Percentiles rank a stretch among this genome's conserved stretches.
These are phyloP conservation scores for Diarsia brunnea DNA, from an alignment of 2,888 invertebrate species.

Conservation along the genomic window DNA sequence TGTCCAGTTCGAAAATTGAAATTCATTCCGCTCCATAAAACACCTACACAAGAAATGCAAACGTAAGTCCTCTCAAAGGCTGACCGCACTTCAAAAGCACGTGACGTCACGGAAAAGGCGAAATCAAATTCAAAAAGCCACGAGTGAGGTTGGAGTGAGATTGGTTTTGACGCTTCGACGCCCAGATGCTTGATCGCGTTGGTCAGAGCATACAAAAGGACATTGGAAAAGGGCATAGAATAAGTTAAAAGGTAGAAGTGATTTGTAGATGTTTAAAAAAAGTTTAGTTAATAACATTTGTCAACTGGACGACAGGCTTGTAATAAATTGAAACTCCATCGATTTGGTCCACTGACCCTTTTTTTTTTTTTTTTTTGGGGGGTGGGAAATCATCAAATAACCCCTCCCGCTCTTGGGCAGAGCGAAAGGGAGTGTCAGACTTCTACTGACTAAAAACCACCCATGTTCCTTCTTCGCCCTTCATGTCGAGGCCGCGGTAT, in stretches of 20 bases:
- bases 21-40: slow-evolving; percentile 47
- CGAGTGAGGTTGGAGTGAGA: slow-evolving; percentile 72
- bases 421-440: too few species aligned
- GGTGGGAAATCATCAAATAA: too few species aligned
- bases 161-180: slow-evolving; percentile 80
- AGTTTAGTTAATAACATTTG: background rate
- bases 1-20: slow-evolving; percentile 42
- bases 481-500: too few species aligned
- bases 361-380: too few species aligned
- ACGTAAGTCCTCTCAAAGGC: slow-evolving; percentile 64
- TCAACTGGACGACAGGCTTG: background rate
- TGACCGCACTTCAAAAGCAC: slow-evolving; percentile 70
- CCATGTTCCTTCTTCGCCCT: too few species aligned
- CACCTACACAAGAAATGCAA: slow-evolving; percentile 55
- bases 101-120: slow-evolving; percentile 74
- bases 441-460: too few species aligned
- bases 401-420: too few species aligned
- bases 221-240: slow-evolving; percentile 41
- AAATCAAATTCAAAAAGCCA: slow-evolving; percentile 76
- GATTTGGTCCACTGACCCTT: background rate
- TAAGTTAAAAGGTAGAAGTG: slow-evolving; percentile 28
- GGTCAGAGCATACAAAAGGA: slow-evolving; percentile 68
- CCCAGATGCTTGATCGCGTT: slow-evolving; percentile 71
- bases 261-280: background rate
- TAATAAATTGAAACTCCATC: background rate